Conservation (phyloP, 2,888 invertebrate genomes). For the Trichopria drosophilae region DNA sequence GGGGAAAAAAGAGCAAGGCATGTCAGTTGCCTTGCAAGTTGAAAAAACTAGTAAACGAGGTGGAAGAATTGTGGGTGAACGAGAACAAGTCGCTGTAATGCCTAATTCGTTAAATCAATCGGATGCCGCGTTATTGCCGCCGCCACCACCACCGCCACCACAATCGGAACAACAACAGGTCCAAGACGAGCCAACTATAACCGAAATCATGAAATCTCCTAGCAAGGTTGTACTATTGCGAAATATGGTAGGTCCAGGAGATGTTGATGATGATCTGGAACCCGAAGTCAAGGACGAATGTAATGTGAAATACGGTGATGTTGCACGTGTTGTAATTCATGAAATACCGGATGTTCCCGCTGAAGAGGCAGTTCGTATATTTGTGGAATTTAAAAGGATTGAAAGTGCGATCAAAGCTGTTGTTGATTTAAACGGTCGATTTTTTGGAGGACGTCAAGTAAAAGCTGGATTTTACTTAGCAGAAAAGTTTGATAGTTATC, state of each 20-base stretch:
- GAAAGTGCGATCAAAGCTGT: constrained; percentile 99
- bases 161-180: constrained; percentile 41
- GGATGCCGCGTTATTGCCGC: constrained; percentile 61
- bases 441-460: constrained; percentile 96
- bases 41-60: constrained; percentile 97
- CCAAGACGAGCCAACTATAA: constrained; percentile 75
- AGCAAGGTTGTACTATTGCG: constrained; percentile 77
- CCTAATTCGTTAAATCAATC: constrained; percentile 67
- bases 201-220: constrained; percentile 93
- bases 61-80: constrained; percentile 94
- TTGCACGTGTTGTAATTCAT: constrained; percentile 87
- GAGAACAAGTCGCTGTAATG: constrained; percentile 72
- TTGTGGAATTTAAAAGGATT: constrained; percentile 95
- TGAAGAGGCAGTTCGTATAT: constrained; percentile 96
- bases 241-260: constrained; percentile 99
- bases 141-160: constrained; percentile 57
- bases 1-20: constrained; percentile 98
- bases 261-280: constrained; percentile 96
- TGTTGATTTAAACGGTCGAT: constrained; percentile 94
- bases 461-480: constrained; percentile 93
- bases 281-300: constrained; percentile 99
- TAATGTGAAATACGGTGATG: constrained; percentile 96
- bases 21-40: constrained; percentile 94
- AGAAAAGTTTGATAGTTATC: constrained; percentile 80
- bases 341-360: constrained; percentile 80